phyloP scores from a whole-genome alignment of 2,888 invertebrate species.

The Drymonia ruficornis region DNA sequence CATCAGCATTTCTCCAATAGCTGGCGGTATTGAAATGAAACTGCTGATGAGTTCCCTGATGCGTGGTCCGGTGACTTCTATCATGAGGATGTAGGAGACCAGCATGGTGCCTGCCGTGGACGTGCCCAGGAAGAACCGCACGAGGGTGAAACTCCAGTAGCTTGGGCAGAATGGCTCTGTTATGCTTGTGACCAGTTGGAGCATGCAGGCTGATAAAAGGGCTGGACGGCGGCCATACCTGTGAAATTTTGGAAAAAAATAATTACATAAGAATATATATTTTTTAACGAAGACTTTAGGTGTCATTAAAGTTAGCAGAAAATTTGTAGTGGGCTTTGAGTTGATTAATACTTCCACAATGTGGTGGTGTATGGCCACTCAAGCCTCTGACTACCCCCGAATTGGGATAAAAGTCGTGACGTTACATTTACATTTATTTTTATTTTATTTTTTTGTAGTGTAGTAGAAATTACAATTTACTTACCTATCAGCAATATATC shows the following conservation, averaged over 20 bases:
- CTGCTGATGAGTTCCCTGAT: slow-evolving; percentile 78
- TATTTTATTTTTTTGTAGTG: too few relatives aligned
- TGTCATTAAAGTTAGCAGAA: too few relatives aligned
- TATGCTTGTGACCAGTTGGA: slow-evolving; percentile 87
- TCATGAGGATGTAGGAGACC: slow-evolving; percentile 86
- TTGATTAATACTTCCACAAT: too few relatives aligned
- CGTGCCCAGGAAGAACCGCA: slow-evolving; percentile 87
- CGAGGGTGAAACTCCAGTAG: slow-evolving; percentile 78
- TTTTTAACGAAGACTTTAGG: too few relatives aligned
- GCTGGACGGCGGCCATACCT: slow-evolving; percentile 89
- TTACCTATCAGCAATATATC: slow-evolving; percentile 88
- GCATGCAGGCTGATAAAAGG: slow-evolving; percentile 84
- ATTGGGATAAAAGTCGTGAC: too few relatives aligned
- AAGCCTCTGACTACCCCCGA: too few relatives aligned
- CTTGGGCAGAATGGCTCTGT: slow-evolving; percentile 86
- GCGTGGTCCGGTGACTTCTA: slow-evolving; percentile 83
- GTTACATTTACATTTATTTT: too few relatives aligned
- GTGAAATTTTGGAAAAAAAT: too few relatives aligned
- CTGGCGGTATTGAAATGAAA: slow-evolving; percentile 85
- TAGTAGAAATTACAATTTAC: slow-evolving; percentile 20
- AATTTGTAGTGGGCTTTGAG: too few relatives aligned
- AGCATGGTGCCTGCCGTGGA: slow-evolving; percentile 91
- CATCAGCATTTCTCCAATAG: slow-evolving; percentile 85
- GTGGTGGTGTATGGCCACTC: too few relatives aligned
- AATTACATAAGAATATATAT: too few relatives aligned